A percentile compares a stretch with the other conserved stretches of the same genome.
Conservation (phyloP, 2,888 invertebrate genomes). For the Pterostichus niger region DNA sequence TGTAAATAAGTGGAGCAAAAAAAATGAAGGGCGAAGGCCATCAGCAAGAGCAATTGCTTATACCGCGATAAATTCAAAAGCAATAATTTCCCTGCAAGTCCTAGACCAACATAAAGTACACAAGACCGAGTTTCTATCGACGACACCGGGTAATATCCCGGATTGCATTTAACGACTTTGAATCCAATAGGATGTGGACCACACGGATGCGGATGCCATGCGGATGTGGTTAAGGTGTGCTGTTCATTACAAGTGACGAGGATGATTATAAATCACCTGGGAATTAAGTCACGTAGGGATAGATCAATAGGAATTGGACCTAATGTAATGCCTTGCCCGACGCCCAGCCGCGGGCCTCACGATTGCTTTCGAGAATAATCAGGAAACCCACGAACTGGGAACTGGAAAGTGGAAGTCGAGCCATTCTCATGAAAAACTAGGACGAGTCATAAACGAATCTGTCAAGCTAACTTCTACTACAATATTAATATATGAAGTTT, state of each 20-base stretch:
- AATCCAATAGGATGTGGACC: slow-evolving; percentile 56
- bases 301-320: slow-evolving; percentile 53
- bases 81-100: slow-evolving; percentile 28
- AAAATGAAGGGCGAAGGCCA: background rate
- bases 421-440: background rate
- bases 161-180: slow-evolving; percentile 57
- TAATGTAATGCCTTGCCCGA: slow-evolving; percentile 35
- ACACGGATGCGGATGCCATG: slow-evolving; percentile 24
- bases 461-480: background rate
- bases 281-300: slow-evolving; percentile 59
- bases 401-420: background rate
- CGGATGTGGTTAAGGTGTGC: slow-evolving; percentile 58
- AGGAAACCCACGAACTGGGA: background rate
- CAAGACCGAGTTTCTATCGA: background rate
- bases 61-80: slow-evolving; percentile 47
- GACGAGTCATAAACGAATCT: background rate
- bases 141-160: slow-evolving; percentile 48
- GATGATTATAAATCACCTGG: slow-evolving; percentile 57
- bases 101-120: slow-evolving; percentile 32
- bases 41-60: slow-evolving; percentile 35
- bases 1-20: slow-evolving; percentile 45
- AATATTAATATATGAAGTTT: background rate
- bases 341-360: background rate
- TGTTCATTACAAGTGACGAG: slow-evolving; percentile 60
- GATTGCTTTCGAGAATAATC: slow-evolving; percentile 38